Evolutionary conservation across 2,888 invertebrate species (phyloP), one percentile per base, ranked within the genome.

Genomic region (Hypselothyrea guttata): DNA sequence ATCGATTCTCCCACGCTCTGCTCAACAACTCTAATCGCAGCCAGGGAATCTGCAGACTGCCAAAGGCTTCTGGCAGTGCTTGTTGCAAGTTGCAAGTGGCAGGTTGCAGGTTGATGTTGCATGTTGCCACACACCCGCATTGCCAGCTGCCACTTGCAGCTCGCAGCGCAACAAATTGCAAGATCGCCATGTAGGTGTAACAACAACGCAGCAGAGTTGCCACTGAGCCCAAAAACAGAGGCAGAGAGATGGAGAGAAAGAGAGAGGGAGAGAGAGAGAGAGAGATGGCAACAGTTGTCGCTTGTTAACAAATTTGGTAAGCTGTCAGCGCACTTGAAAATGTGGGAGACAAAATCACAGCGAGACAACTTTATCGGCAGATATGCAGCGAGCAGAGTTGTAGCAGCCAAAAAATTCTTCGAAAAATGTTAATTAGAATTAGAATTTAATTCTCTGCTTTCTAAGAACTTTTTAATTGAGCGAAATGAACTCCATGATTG

Each of bases 381-480:
- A n/a, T n/a, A n/a, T n/a, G n/a, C n/a, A n/a, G n/a, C n/a, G n/a
- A n/a, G n/a, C n/a, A n/a, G n/a, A n/a, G n/a, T n/a, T n/a, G n/a
- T n/a, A n/a, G n/a, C n/a, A n/a, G n/a, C n/a, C n/a, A n/a, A n/a
- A n/a, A n/a, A n/a, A n/a, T n/a, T n/a, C n/a, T n/a, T n/a, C n/a
- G n/a, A n/a, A n/a, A n/a, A n/a, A n/a, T n/a, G n/a, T 22, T 22
- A 22, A 4, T 22, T 22, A 22, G 22, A 22, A 22, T 22, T 9
- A n/a, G 15, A 35, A 34, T 13, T 13, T 37, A 37, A 37, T 37
- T 13, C 16, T 4, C 15, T 18, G 16, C n/a, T 38, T n/a, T 38
- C 7, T n/a, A 18, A 16, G n/a, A 38, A 38, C 38, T 68, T 76
- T 71, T 71, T 76, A 79, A 79, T 79, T 64, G 74, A 74, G 74